Evolutionary conservation across 2,888 invertebrate genomes (phyloP), one percentile per base, ranked within the genome.

Genomic region (Erebia epiphron): DNA sequence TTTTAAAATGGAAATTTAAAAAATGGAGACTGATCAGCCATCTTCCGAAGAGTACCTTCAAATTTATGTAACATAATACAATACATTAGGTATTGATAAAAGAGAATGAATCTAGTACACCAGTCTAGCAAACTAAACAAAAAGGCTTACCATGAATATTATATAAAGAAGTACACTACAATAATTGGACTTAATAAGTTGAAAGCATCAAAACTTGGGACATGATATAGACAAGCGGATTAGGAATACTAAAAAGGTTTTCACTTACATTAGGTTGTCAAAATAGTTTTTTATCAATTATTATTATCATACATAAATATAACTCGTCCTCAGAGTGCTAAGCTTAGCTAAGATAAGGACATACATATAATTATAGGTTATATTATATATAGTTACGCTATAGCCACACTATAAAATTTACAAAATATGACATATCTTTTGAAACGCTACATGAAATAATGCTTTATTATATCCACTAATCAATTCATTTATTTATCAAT

Each of bases 381-480:
- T 81, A 90, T 56, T 61, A 60, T 41, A 60, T 41, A 58, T 60
- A 62, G 82, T 88, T 83, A 86, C 83, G 88, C 88, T 90, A 89
- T 88, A 92, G 92, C 91, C 85, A 92, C 86, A 88, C 92, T 92
- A 93, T 92, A 93, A 92, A 93, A 92, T 93, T 92, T 93, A 93
- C 92, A 93, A 93, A 93, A 93, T 93, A 93, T 93, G 92, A 93
- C 92, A 91, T 93, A 91, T 91, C 89, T 90, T 91, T 88, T 86
- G 92, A 90, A 87, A 91, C 83, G 89, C 92, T 92, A 92, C 90
- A 88, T 84, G 90, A 92, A 90, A 90, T 91, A 89, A 91, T 91
- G 86, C 80, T 85, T 87, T 81, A 84, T 83, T 86, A 86, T 86
- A 90, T 84, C 83, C 81, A 85, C 91, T 92, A 92, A 88, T 93